Evolutionary conservation across 2,888 invertebrate species (phyloP).

Genomic region (Eupithecia insigniata): DNA sequence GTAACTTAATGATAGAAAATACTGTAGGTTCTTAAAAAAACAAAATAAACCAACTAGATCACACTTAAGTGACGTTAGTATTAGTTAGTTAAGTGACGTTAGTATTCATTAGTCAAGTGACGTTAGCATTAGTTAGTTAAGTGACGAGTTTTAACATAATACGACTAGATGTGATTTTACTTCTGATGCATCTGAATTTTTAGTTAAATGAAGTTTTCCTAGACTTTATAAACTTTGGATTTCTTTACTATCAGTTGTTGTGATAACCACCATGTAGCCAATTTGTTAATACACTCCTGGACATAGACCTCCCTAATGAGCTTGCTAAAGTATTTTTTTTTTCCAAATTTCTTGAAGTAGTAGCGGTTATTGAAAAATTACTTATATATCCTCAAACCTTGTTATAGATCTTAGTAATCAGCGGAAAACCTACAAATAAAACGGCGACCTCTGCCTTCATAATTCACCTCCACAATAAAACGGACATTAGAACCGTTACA

Average conservation of each 20-base stretch:
- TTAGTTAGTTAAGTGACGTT: no score
- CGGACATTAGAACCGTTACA: constrained; percentile 75
- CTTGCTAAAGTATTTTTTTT: no score
- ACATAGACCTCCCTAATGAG: no score
- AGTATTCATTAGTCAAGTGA: no score
- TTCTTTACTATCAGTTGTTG: background rate
- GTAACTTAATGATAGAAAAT: no score
- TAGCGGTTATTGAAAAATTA: background rate
- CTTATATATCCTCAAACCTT: background rate
- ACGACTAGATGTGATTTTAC: no score
- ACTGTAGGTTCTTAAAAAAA: background rate
- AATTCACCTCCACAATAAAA: constrained; percentile 69
- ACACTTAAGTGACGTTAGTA: background rate
- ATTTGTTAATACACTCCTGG: no score
- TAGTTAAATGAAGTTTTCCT: background rate
- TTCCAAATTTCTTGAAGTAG: no score
- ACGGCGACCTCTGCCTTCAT: constrained; percentile 52
- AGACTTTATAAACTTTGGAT: background rate
- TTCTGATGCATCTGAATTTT: background rate
- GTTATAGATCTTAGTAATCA: constrained; percentile 1
- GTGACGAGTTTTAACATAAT: no score
- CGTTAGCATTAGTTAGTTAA: no score
- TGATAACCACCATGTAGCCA: background rate
- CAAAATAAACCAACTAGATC: no score
- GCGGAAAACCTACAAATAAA: constrained; percentile 36